Percentiles rank a stretch among this genome's conserved stretches.
Evolutionary conservation across 2,888 invertebrate species (phyloP).

Genomic region (Diarsia rubi): DNA sequence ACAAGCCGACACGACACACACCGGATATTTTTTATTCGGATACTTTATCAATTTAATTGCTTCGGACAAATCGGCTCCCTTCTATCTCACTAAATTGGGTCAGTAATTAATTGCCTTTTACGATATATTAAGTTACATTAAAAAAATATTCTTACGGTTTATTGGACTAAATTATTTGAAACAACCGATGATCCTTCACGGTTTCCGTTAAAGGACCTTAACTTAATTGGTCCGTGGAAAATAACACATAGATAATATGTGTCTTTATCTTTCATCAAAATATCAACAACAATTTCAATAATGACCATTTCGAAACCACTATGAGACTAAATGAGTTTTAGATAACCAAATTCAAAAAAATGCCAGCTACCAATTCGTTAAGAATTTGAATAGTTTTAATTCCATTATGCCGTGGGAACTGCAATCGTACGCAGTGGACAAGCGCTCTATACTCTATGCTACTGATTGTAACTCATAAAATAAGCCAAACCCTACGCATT

Average conservation of each 20-base stretch:
- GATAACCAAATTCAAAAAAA: slow-evolving; percentile 1
- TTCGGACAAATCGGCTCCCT: slow-evolving; percentile 52
- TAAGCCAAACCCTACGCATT: slow-evolving; percentile 54
- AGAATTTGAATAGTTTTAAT: slow-evolving; percentile 11
- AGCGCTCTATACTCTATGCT: slow-evolving; percentile 15
- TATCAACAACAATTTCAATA: slow-evolving; percentile 21
- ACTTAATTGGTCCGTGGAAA: slow-evolving; percentile 41
- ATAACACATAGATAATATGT: background rate
- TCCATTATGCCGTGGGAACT: slow-evolving; percentile 32
- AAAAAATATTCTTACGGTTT: slow-evolving; percentile 31
- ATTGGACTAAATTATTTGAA: slow-evolving; percentile 35
- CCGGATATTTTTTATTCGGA: slow-evolving; percentile 70
- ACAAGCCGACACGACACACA: slow-evolving; percentile 68
- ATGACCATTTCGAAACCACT: slow-evolving; percentile 7
- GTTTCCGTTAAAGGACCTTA: slow-evolving; percentile 55
- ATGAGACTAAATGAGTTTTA: slow-evolving; percentile 9
- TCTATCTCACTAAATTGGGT: slow-evolving; percentile 46
- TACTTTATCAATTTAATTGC: slow-evolving; percentile 62
- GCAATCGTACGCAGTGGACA: slow-evolving; percentile 35
- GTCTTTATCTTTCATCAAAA: slow-evolving; percentile 16
- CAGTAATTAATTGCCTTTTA: slow-evolving; percentile 38
- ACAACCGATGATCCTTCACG: slow-evolving; percentile 63
- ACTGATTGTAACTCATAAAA: slow-evolving; percentile 38
- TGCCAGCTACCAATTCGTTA: slow-evolving; percentile 13
- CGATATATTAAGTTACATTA: slow-evolving; percentile 18